phyloP scores from a whole-genome alignment of 2,797 vertebrate genomes.

The Onychomys torridus region DNA sequence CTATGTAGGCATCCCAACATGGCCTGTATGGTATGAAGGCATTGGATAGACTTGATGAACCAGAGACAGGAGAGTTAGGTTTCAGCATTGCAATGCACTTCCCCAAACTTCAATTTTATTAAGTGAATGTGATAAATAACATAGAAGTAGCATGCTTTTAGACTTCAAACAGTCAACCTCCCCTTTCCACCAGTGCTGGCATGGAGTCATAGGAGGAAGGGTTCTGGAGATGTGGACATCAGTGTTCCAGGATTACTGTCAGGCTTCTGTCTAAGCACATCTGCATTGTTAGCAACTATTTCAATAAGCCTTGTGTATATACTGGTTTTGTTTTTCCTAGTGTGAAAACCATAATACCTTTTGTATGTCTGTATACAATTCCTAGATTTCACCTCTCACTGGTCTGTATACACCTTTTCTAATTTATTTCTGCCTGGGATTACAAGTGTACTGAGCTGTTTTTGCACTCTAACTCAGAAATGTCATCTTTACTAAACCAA shows the following conservation, averaged over 20 bases:
- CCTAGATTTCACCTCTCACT: conserved; percentile 63
- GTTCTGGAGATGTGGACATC: not conserved
- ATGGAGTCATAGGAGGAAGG: not conserved
- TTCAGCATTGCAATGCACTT: conserved; percentile 8
- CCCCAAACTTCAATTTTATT: conserved; percentile 24
- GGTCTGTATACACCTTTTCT: conserved; percentile 62
- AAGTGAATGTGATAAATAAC: conserved; percentile 18
- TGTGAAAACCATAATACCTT: conserved; percentile 73
- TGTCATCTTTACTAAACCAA: conserved; percentile 45
- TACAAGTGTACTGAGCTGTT: conserved; percentile 30
- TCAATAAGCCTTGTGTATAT: conserved; percentile 73
- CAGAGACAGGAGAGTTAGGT: not conserved
- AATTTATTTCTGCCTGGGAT: conserved; percentile 55
- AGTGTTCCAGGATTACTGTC: not conserved
- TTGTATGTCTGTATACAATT: conserved; percentile 46
- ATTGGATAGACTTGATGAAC: not conserved
- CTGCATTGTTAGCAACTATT: conserved; percentile 80
- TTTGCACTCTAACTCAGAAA: conserved; percentile 37
- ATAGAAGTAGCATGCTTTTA: not conserved
- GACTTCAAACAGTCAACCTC: not conserved
- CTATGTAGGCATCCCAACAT: not conserved
- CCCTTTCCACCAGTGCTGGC: not conserved
- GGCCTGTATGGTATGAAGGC: not conserved
- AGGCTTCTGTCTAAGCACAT: conserved; percentile 43
- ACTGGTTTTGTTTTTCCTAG: conserved; percentile 81